These are phyloP conservation scores for Lonchura striata DNA, from an alignment of 2,113 vertebrate genomes.

Conservation along the genomic window DNA sequence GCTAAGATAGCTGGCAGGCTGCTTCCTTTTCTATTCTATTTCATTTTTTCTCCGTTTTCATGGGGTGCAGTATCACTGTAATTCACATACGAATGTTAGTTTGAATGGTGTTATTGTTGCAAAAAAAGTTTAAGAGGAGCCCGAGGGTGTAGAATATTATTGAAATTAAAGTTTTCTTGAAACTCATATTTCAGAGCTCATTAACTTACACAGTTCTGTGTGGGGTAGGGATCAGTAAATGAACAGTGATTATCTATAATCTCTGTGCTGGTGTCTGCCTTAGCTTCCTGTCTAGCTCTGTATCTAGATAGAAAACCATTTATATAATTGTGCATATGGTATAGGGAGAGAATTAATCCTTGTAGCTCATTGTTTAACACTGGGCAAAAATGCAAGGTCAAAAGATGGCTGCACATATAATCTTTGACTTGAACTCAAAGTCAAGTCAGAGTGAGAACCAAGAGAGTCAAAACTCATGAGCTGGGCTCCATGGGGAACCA, in stretches of 20 bases:
- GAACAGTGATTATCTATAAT: slow-evolving; percentile 58
- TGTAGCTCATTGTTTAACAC: neutral
- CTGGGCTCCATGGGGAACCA: neutral
- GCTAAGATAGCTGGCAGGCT: neutral
- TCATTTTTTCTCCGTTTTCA: slow-evolving; percentile 47
- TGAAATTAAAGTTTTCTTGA: slow-evolving; percentile 61
- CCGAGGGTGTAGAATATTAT: slow-evolving; percentile 25
- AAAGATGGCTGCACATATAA: neutral
- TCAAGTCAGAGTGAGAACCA: neutral
- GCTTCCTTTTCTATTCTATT: slow-evolving; percentile 22
- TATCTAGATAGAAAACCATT: neutral
- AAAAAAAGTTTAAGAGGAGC: slow-evolving; percentile 61
- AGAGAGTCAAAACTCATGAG: neutral
- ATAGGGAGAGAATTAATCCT: neutral
- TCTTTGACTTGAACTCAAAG: neutral
- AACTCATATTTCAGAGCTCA: slow-evolving; percentile 65
- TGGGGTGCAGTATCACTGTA: slow-evolving; percentile 24
- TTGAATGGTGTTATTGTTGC: slow-evolving; percentile 59
- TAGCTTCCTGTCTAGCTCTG: neutral
- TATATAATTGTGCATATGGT: neutral
- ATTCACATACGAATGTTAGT: slow-evolving; percentile 48
- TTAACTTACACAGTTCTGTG: slow-evolving; percentile 56
- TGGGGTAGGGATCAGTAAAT: slow-evolving; percentile 58
- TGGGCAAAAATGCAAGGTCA: neutral
- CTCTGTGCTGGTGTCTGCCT: slow-evolving; percentile 11